A percentile compares a stretch with the other conserved stretches of the same genome.
phyloP scores from a whole-genome alignment of 2,888 invertebrate species.

The Ichneumoninae sp. region DNA sequence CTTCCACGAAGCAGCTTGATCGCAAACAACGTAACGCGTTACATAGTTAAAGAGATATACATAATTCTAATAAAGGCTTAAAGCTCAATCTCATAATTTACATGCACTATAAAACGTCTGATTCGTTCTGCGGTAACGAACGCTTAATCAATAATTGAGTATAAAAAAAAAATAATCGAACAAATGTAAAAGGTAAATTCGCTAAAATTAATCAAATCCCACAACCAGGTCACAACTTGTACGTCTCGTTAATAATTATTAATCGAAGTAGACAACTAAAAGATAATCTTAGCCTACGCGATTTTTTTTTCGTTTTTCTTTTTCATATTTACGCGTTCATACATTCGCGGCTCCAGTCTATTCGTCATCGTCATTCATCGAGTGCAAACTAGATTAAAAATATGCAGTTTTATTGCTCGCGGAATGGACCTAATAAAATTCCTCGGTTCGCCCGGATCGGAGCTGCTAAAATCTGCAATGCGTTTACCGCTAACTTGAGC shows the following conservation, averaged over 20 bases:
- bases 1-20: constrained; percentile 31
- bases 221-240: constrained; percentile 73
- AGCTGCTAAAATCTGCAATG: constrained; percentile 32
- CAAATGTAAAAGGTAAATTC: constrained; percentile 28
- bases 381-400: constrained; percentile 28
- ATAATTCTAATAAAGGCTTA: constrained; percentile 48
- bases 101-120: constrained; percentile 41
- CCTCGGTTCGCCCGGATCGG: not conserved
- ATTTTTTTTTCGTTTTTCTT: constrained; percentile 23
- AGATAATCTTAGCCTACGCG: constrained; percentile 46
- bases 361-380: constrained; percentile 7
- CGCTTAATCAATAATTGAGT: constrained; percentile 43
- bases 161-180: constrained; percentile 37
- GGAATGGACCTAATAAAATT: constrained; percentile 24
- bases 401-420: constrained; percentile 18
- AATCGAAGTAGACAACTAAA: constrained; percentile 49
- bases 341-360: constrained; percentile 12
- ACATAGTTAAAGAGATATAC: constrained; percentile 32
- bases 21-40: constrained; percentile 40
- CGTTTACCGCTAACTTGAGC: constrained; percentile 39
- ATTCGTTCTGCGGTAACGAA: constrained; percentile 56
- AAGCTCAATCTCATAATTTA: constrained; percentile 57
- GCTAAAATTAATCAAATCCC: constrained; percentile 74
- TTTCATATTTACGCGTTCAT: constrained; percentile 13
- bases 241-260: constrained; percentile 59